Percentiles rank a stretch among this genome's conserved stretches.
These are phyloP conservation scores for Telmatochromis brichardi DNA, from an alignment of 2,113 vertebrate species.

Conservation along the genomic window DNA sequence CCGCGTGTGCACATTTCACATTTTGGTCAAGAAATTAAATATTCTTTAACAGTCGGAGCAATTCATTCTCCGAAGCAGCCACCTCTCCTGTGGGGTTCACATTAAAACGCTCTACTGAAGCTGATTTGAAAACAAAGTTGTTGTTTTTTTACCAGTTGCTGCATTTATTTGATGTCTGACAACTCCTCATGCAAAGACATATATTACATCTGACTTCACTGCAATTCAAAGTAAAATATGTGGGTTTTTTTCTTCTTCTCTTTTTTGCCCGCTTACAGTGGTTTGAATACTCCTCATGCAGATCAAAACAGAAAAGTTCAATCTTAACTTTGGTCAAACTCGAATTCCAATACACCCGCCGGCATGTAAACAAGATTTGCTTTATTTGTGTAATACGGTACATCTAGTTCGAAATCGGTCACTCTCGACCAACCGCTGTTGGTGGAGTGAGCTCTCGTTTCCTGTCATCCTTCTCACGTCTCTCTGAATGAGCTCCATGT, in stretches of 20 bases:
- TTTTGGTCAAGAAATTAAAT: conserved; percentile 33
- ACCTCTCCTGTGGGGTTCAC: conserved; percentile 13
- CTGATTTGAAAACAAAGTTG: not conserved
- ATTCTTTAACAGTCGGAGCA: conserved; percentile 13
- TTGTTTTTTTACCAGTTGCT: conserved; percentile 9
- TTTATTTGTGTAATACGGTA: conserved; percentile 24
- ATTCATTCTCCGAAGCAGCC: conserved; percentile 29
- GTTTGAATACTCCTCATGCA: conserved; percentile 27
- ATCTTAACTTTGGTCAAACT: conserved; percentile 47
- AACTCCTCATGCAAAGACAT: conserved; percentile 41
- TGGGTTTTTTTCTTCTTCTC: not conserved
- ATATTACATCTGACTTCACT: conserved; percentile 39
- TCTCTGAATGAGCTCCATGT: conserved; percentile 32
- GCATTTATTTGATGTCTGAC: conserved; percentile 53
- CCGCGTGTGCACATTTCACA: not conserved
- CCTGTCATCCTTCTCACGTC: conserved; percentile 19
- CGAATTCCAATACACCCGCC: conserved; percentile 20
- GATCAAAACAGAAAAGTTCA: conserved; percentile 54
- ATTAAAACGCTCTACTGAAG: conserved; percentile 29
- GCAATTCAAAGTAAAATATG: conserved; percentile 51
- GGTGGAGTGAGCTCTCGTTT: not conserved
- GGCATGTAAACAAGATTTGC: conserved; percentile 46
- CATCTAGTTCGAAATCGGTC: conserved; percentile 10
- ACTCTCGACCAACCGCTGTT: not conserved
- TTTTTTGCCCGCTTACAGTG: not conserved